Percentiles rank a stretch among this genome's conserved stretches.
phyloP scores from a whole-genome alignment of 2,797 vertebrate species.

The Dermochelys coriacea region DNA sequence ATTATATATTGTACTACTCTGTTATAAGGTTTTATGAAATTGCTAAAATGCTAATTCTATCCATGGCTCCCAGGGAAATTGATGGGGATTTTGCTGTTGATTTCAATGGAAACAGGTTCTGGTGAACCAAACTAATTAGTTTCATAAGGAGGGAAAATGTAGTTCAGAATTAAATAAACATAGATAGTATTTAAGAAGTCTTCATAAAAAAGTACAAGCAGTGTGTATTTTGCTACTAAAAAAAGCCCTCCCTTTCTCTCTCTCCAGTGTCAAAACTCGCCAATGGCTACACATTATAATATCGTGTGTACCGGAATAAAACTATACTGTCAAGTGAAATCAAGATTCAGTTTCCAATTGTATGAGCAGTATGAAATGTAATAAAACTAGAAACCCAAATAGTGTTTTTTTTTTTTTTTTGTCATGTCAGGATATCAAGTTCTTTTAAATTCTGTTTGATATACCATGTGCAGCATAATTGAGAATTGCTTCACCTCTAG shows the following conservation, averaged over 20 bases:
- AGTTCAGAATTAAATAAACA: background rate
- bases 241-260: background rate
- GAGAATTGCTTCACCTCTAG: background rate
- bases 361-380: constrained; percentile 5
- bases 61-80: background rate
- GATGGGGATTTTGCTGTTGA: background rate
- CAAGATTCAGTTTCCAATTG: background rate
- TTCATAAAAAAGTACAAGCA: background rate
- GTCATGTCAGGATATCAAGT: constrained; percentile 26
- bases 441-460: constrained; percentile 47
- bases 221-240: background rate
- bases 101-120: background rate
- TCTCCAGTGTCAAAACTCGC: background rate
- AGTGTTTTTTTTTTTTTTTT: constrained; percentile 24
- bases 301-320: background rate
- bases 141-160: background rate
- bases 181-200: background rate
- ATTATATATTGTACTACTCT: background rate
- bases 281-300: background rate
- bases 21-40: background rate
- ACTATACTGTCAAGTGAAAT: background rate
- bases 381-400: constrained; percentile 7
- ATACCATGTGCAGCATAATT: constrained; percentile 15
- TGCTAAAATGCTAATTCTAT: background rate
- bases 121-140: background rate